Conservation (phyloP, 2,888 invertebrate genomes). For the Drosophila macrospina region DNA sequence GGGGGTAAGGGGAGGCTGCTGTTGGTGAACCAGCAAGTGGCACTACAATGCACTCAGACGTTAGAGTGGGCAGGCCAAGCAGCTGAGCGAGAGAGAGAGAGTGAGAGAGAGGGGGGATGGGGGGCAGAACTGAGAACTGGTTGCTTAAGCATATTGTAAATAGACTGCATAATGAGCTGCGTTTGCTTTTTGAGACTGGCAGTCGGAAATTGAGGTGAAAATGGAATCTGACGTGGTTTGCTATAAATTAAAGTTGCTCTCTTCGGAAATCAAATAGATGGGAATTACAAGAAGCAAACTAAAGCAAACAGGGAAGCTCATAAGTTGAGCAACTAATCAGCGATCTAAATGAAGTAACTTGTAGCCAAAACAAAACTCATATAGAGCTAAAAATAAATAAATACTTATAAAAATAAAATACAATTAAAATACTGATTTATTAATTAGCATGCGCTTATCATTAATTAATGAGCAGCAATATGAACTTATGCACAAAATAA, state of each 20-base stretch:
- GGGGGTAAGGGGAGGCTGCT: slow-evolving; percentile 8
- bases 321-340: background rate
- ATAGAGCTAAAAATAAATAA: background rate
- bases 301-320: background rate
- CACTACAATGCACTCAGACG: slow-evolving; percentile 70
- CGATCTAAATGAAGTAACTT: no score
- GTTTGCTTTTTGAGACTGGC: slow-evolving; percentile 69
- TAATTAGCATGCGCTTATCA: background rate
- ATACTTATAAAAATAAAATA: no score
- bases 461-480: background rate
- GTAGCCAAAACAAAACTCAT: no score
- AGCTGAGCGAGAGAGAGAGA: no score
- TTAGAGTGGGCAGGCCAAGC: background rate
- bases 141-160: slow-evolving; percentile 78
- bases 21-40: slow-evolving; percentile 59
- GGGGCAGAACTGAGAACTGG: slow-evolving; percentile 39
- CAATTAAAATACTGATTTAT: background rate
- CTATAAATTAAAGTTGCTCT: slow-evolving; percentile 18
- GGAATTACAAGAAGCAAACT: slow-evolving; percentile 13
- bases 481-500: no score
- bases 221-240: slow-evolving; percentile 25
- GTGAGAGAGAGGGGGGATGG: background rate
- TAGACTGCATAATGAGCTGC: slow-evolving; percentile 79
- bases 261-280: slow-evolving; percentile 23
- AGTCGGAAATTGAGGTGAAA: slow-evolving; percentile 69